Evolutionary conservation across 1,140 invertebrate species (phyloP).

Genomic region (Drosophila funebris): DNA sequence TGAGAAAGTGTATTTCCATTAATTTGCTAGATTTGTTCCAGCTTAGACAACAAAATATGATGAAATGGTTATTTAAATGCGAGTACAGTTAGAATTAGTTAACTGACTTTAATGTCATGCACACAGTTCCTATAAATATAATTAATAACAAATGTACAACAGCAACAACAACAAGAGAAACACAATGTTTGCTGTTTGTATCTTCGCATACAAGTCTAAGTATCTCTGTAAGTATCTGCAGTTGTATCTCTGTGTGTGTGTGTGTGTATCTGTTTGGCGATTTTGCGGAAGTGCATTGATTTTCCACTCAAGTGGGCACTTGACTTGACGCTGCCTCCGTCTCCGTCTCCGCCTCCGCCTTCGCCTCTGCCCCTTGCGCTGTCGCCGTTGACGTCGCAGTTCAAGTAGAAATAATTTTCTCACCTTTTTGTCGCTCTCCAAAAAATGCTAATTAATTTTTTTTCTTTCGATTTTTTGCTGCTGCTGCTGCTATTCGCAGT

Average conservation of each 20-base stretch:
- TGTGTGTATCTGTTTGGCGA: conserved; percentile 31
- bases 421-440: conserved; percentile 59
- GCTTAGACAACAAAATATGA: conserved; percentile 8
- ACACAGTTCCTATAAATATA: conserved; percentile 26
- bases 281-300: conserved; percentile 78
- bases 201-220: not conserved
- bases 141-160: conserved; percentile 3
- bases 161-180: not conserved
- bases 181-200: not conserved
- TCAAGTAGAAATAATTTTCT: conserved; percentile 64
- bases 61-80: conserved; percentile 10
- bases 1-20: conserved; percentile 8
- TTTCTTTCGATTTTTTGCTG: conserved; percentile 2
- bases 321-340: conserved; percentile 44
- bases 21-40: conserved; percentile 15
- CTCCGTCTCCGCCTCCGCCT: conserved; percentile 12
- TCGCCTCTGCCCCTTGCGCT: conserved; percentile 3
- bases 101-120: conserved; percentile 4
- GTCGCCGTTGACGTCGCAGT: not conserved
- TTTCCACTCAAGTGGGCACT: conserved; percentile 79
- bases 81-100: conserved; percentile 11
- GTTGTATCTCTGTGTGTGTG: not conserved
- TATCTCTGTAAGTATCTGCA: not conserved
- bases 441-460: conserved; percentile 75
- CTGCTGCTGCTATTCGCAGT: conserved; percentile 1